These are phyloP conservation scores for Eidolon dupreanum DNA, from an alignment of 2,797 vertebrate genomes.

Conservation along the genomic window DNA sequence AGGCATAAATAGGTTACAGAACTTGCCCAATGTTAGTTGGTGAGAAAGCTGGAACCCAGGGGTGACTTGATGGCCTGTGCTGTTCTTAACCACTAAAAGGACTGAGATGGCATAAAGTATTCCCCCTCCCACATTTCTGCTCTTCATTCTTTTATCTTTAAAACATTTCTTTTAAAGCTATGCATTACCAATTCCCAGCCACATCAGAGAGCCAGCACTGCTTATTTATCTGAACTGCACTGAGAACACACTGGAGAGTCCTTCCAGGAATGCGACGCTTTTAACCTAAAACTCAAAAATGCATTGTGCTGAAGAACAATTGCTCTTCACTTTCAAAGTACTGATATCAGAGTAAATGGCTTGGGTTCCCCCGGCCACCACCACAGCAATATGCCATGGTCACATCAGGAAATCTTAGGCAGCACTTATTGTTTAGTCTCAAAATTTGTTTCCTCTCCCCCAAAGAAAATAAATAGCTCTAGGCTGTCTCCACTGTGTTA, in stretches of 20 bases:
- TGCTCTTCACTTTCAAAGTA: conserved; percentile 1
- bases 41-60: not conserved
- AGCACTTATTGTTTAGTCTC: not conserved
- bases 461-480: conserved; percentile 52
- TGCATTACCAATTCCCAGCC: conserved; percentile 17
- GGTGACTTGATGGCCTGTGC: not conserved
- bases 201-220: conserved; percentile 8
- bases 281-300: conserved; percentile 30
- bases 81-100: conserved; percentile 16
- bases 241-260: not conserved
- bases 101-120: not conserved
- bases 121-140: not conserved
- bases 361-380: not conserved
- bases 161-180: conserved; percentile 37
- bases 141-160: conserved; percentile 44
- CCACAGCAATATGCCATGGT: conserved; percentile 4
- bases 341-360: not conserved
- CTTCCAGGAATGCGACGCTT: not conserved
- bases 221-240: not conserved
- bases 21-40: not conserved
- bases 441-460: conserved; percentile 1
- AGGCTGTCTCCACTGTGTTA: not conserved
- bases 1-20: not conserved
- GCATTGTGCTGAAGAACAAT: not conserved
- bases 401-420: not conserved